These are phyloP conservation scores for Bergia sp. DNA, from an alignment of 92 coral and sea anemone species.

Conservation along the genomic window DNA sequence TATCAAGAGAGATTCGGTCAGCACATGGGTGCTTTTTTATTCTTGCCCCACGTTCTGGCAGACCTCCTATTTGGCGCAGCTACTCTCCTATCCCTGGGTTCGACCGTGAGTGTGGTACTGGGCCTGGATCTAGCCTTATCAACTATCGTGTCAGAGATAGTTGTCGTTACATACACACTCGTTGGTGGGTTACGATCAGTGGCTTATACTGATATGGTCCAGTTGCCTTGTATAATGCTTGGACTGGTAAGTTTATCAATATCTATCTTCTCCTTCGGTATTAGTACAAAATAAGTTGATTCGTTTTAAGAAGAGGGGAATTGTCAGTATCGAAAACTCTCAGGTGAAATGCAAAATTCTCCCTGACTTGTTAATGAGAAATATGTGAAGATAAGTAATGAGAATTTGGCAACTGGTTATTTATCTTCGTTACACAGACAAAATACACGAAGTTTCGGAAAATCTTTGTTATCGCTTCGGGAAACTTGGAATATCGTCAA, in stretches of 20 bases:
- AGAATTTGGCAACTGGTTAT: too few species aligned
- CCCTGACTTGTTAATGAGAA: too few species aligned
- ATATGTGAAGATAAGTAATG: too few species aligned
- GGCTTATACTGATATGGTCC: constrained; percentile 53
- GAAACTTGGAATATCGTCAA: too few species aligned
- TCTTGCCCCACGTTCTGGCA: not conserved
- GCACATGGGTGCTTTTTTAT: constrained; percentile 43
- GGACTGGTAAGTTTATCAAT: constrained; percentile 51
- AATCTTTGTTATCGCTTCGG: too few species aligned
- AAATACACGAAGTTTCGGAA: too few species aligned
- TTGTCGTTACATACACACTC: constrained; percentile 49
- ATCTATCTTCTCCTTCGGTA: too few species aligned
- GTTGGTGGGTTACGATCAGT: constrained; percentile 57
- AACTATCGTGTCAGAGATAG: constrained; percentile 41
- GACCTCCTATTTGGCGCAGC: constrained; percentile 52
- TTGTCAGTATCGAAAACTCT: too few species aligned
- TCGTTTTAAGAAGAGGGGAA: too few species aligned
- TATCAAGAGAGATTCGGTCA: constrained; percentile 49
- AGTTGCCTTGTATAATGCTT: constrained; percentile 49
- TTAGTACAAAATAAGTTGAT: too few species aligned
- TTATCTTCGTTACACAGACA: too few species aligned
- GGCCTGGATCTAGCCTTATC: constrained; percentile 33
- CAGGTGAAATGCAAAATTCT: too few species aligned
- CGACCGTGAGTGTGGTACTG: constrained; percentile 52
- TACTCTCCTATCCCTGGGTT: constrained; percentile 49